phyloP scores from a whole-genome alignment of 2,888 invertebrate species.

The Keiferia lycopersicella region DNA sequence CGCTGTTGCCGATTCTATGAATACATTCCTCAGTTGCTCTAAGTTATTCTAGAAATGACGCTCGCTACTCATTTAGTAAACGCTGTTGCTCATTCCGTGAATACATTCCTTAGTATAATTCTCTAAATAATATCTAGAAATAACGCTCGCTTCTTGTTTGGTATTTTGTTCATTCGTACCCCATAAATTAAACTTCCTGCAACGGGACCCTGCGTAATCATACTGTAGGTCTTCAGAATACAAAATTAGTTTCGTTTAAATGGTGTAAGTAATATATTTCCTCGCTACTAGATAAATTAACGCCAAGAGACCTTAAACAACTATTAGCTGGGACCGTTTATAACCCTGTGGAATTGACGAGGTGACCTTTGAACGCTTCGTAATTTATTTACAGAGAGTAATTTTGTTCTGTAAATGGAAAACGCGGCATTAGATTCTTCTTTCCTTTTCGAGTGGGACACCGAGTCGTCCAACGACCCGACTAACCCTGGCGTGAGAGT shows the following conservation, averaged over 20 bases:
- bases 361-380: slow-evolving; percentile 3
- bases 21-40: too few species aligned
- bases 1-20: too few species aligned
- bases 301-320: slow-evolving; percentile 23
- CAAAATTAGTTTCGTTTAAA: background rate
- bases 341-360: background rate
- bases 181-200: background rate
- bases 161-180: background rate
- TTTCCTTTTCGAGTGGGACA: too few species aligned
- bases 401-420: background rate
- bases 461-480: too few species aligned
- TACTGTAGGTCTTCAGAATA: slow-evolving; percentile 1
- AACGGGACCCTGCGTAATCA: background rate
- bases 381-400: slow-evolving; percentile 2
- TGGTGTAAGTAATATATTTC: background rate
- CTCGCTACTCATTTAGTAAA: too few species aligned
- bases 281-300: slow-evolving; percentile 14
- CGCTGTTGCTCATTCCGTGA: too few species aligned
- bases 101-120: too few species aligned
- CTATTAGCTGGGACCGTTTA: slow-evolving; percentile 21
- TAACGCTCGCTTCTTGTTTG: background rate
- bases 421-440: too few species aligned
- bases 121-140: background rate
- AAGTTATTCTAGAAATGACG: too few species aligned
- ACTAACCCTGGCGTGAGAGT: too few species aligned